phyloP scores from a whole-genome alignment of 2,888 invertebrate species.

The Nipponacmea schrenckii region DNA sequence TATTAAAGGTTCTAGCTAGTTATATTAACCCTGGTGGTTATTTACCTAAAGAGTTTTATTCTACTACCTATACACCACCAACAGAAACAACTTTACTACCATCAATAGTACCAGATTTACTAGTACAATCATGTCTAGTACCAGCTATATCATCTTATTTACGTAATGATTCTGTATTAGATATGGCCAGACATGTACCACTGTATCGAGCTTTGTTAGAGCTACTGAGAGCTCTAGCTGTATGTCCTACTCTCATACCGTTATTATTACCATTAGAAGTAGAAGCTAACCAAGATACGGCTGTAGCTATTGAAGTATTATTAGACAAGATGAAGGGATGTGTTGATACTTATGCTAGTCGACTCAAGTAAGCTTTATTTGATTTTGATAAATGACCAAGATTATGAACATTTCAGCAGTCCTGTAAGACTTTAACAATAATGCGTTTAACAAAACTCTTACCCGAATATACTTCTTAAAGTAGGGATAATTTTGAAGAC shows the following conservation, averaged over 20 bases:
- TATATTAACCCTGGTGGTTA: constrained; percentile 80
- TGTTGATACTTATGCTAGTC: constrained; percentile 87
- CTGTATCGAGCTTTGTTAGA: constrained; percentile 86
- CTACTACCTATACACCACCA: constrained; percentile 31
- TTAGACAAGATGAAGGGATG: constrained; percentile 88
- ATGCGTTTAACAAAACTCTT: too few species aligned
- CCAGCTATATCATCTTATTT: constrained; percentile 90
- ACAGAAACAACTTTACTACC: constrained; percentile 42
- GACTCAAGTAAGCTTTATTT: constrained; percentile 60
- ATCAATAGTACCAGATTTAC: constrained; percentile 78
- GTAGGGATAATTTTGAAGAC: too few species aligned
- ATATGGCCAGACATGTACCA: constrained; percentile 96
- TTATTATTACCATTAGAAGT: constrained; percentile 73
- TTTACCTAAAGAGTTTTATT: constrained; percentile 50
- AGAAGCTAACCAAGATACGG: constrained; percentile 61
- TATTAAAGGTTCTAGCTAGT: constrained; percentile 81
- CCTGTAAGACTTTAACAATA: too few species aligned
- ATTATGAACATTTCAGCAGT: background rate
- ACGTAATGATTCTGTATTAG: constrained; percentile 93
- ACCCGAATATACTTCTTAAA: too few species aligned
- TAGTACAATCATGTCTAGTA: constrained; percentile 85
- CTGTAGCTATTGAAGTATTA: constrained; percentile 78
- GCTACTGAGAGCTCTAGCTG: constrained; percentile 80
- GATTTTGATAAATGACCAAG: background rate
- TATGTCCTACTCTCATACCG: constrained; percentile 71